Conservation (phyloP, 1,140 invertebrate species). For the Scylla paramamosain region DNA sequence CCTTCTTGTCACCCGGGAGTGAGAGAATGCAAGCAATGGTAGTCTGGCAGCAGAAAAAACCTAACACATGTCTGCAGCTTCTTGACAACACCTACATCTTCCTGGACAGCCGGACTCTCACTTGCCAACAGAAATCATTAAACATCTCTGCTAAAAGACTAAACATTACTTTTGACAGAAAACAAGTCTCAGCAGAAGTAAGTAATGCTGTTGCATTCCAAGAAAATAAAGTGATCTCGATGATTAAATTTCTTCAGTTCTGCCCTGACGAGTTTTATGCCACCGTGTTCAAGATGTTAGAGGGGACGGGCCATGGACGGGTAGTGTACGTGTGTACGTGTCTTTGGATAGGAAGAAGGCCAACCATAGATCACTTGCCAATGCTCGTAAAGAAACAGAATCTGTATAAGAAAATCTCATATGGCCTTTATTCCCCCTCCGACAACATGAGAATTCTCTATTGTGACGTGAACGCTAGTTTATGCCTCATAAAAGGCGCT, state of each 20-base stretch:
- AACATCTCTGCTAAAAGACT: neutral
- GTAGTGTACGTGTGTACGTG: slow-evolving; percentile 35
- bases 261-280: neutral
- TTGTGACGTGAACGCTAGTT: neutral
- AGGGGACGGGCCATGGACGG: neutral
- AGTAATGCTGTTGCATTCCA: slow-evolving; percentile 8
- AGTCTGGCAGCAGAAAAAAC: slow-evolving; percentile 28
- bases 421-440: neutral
- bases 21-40: slow-evolving; percentile 27
- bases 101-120: neutral
- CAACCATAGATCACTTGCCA: neutral
- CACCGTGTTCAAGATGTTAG: slow-evolving; percentile 13
- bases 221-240: neutral
- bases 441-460: neutral
- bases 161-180: neutral
- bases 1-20: neutral
- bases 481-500: neutral
- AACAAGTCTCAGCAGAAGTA: slow-evolving; percentile 5
- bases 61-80: neutral
- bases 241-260: neutral
- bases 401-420: neutral
- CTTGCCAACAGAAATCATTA: neutral
- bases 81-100: neutral
- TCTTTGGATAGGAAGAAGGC: slow-evolving; percentile 22
- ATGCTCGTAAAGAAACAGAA: neutral